These are phyloP conservation scores for Alosa alosa DNA, from an alignment of 2,113 vertebrate species.

Conservation along the genomic window DNA sequence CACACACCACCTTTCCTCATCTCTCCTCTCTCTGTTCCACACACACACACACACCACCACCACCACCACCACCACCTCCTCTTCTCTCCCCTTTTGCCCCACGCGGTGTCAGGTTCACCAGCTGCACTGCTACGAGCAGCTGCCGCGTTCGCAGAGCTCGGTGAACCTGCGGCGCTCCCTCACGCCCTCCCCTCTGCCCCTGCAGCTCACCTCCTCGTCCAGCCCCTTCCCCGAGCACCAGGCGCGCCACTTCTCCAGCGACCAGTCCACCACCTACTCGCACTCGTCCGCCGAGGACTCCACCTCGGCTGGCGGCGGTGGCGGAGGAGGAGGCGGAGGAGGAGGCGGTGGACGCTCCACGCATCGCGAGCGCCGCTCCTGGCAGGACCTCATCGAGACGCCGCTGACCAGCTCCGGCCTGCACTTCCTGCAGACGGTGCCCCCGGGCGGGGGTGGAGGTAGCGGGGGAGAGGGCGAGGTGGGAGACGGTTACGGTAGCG, in stretches of 20 bases:
- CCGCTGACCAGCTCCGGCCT: conserved; percentile 77
- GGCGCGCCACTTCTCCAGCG: conserved; percentile 81
- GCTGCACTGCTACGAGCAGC: conserved; percentile 62
- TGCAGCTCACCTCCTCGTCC: conserved; percentile 82
- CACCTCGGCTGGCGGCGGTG: conserved; percentile 72
- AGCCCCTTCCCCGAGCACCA: conserved; percentile 82
- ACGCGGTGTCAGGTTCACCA: conserved; percentile 54
- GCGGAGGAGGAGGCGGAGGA: background rate
- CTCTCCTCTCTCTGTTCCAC: conserved; percentile 10
- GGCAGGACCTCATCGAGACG: conserved; percentile 72
- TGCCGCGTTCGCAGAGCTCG: conserved; percentile 67
- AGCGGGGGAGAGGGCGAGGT: conserved; percentile 55
- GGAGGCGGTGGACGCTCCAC: conserved; percentile 70
- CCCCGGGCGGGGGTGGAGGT: conserved; percentile 85
- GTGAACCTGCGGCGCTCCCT: conserved; percentile 67
- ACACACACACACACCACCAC: background rate
- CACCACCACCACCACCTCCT: background rate
- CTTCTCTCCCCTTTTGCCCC: background rate
- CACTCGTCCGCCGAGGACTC: conserved; percentile 81
- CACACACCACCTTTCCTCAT: background rate
- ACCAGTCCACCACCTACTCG: conserved; percentile 78
- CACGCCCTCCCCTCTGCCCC: conserved; percentile 65
- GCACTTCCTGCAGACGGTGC: conserved; percentile 85
- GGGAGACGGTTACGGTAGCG: conserved; percentile 48
- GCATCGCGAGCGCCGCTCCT: conserved; percentile 79